Base-by-base conservation (phyloP, 2,113 vertebrate species). In the Phoenicopterus ruber region DNA sequence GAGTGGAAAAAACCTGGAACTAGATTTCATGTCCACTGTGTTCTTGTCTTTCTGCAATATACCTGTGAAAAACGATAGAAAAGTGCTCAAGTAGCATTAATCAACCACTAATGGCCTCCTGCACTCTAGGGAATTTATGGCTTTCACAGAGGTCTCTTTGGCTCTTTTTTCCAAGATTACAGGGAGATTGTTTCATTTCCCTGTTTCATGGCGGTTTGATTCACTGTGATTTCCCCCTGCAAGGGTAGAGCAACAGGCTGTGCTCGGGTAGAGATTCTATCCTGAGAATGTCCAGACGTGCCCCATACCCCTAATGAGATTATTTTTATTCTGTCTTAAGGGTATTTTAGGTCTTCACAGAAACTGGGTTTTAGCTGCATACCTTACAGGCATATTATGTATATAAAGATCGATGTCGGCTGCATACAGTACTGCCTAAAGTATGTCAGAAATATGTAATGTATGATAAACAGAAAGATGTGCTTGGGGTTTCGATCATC, bases 311-410 rank as follows among this genome's bases (percentile, higher is more conserved):
- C 44, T 93, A 95, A 95, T 91, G 61, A 94, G 86, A 96, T 96
- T 90, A 84, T 82, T 96, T 96, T 95, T 52, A 67, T 66, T 73
- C 67, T 88, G 34, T 79, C 66, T 96, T 82, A 89, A 94, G 76
- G 34, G 63, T 49, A 77, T 84, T 86, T 83, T 61, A 86, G 62
- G 54, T 84, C 71, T 86, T 85, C 46, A 59, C 18, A 92, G 80
- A 91, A 93, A 81, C 17, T 24, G 14, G 21, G 21, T 10, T 94
- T 84, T 82, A 90, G 54, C 52, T 90, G 61, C 22, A 24, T 42
- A 46, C 34, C 34, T 82, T 46, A 49, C 38, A 65, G 57, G 26
- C 38, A 59, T 34, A 28, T 40, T 77, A 62, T 24, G 34, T 54
- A 63, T 73, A 20, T 54, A 31, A 82, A 82, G 40, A 63, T 31